These are phyloP conservation scores for Tenebrosternarchus preto DNA, from an alignment of 2,113 vertebrate genomes.

Conservation along the genomic window DNA sequence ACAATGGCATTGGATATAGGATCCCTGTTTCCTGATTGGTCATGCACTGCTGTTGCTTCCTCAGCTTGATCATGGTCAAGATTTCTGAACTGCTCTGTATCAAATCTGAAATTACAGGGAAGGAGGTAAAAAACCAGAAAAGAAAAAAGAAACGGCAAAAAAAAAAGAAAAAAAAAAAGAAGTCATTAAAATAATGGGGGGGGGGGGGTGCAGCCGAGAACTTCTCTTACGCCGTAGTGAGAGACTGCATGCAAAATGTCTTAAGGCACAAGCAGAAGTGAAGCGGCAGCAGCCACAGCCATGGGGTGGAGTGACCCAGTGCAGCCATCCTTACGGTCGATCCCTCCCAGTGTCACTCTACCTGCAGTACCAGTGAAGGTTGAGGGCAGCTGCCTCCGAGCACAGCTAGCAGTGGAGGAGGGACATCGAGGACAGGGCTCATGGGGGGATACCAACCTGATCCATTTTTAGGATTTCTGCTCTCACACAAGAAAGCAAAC, in stretches of 20 bases:
- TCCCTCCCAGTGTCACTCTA: constrained; percentile 72
- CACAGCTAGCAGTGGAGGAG: constrained; percentile 61
- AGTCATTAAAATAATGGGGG: constrained; percentile 34
- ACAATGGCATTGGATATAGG: not conserved
- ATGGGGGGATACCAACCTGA: constrained; percentile 59
- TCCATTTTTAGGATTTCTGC: constrained; percentile 73
- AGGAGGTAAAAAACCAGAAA: constrained; percentile 42
- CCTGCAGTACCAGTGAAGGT: constrained; percentile 56
- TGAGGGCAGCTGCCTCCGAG: constrained; percentile 35
- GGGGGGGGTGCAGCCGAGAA: not conserved
- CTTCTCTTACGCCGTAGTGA: constrained; percentile 29
- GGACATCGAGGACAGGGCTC: constrained; percentile 55
- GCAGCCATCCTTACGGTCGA: constrained; percentile 60
- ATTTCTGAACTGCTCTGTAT: not conserved
- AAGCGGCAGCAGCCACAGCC: constrained; percentile 58
- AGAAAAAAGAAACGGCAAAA: constrained; percentile 5
- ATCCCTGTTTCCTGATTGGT: not conserved
- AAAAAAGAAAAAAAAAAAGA: constrained; percentile 46
- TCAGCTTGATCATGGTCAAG: not conserved
- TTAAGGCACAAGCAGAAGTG: constrained; percentile 63
- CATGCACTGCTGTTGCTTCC: not conserved
- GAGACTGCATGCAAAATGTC: constrained; percentile 68
- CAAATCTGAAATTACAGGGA: constrained; percentile 8
- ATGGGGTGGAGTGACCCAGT: constrained; percentile 24
- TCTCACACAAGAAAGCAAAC: constrained; percentile 68